These are phyloP conservation scores for Falco rusticolus DNA, from an alignment of 2,797 vertebrate species.

Conservation along the genomic window DNA sequence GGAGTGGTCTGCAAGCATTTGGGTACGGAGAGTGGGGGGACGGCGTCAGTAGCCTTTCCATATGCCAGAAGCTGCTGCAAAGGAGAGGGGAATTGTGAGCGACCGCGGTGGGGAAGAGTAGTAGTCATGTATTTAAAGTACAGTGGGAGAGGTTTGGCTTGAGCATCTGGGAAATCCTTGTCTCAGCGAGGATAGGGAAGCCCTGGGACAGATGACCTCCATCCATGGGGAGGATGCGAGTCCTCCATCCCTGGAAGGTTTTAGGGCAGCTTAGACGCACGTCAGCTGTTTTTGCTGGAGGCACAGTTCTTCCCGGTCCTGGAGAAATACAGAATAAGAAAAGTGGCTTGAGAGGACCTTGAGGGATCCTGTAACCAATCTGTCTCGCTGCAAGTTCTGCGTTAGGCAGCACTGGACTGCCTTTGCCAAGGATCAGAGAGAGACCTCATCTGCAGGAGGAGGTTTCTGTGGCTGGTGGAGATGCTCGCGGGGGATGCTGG, in stretches of 20 bases:
- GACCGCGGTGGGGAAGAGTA: rapidly evolving
- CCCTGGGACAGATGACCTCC: not conserved
- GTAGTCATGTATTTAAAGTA: not conserved
- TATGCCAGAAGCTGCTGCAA: not conserved
- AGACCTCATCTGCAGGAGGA: not conserved
- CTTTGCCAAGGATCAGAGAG: not conserved
- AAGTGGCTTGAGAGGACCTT: not conserved
- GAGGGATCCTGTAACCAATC: not conserved
- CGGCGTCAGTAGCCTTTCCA: not conserved
- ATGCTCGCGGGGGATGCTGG: not conserved
- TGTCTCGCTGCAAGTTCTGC: not conserved
- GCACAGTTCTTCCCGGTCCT: not conserved
- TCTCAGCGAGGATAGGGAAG: not conserved
- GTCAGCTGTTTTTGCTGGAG: not conserved
- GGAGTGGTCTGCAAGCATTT: not conserved
- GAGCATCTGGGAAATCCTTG: constrained; percentile 7
- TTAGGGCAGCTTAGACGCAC: not conserved
- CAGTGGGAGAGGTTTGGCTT: not conserved
- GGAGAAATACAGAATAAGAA: not conserved
- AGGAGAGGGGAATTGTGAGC: not conserved
- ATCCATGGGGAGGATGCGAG: not conserved
- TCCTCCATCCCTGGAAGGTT: not conserved
- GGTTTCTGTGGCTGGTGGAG: not conserved
- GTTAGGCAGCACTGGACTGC: not conserved
- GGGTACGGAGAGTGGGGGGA: not conserved